Conservation (phyloP, 2,113 vertebrate genomes). For the Crocuta crocuta region DNA sequence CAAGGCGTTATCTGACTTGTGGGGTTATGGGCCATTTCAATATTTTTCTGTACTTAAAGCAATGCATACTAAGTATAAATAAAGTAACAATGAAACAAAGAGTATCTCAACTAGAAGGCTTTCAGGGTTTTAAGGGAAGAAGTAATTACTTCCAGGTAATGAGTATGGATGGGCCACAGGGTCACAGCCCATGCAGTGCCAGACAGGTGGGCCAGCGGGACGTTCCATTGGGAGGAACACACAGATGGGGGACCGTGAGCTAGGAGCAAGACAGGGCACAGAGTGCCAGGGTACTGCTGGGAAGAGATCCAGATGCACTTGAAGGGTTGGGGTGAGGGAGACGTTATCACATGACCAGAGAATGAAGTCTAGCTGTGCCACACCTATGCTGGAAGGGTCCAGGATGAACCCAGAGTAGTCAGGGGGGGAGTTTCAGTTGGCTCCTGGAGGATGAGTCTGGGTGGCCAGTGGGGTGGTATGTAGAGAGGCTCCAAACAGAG, state of each 20-base stretch:
- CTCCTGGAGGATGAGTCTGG: background rate
- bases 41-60: background rate
- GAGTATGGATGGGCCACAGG: background rate
- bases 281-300: rapidly evolving
- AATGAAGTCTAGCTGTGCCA: too few relatives aligned
- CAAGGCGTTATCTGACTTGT: background rate
- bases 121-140: background rate
- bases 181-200: background rate
- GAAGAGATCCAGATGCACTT: background rate
- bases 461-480: background rate
- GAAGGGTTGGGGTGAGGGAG: background rate
- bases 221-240: rapidly evolving
- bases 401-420: too few relatives aligned
- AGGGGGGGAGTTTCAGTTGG: background rate
- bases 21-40: background rate
- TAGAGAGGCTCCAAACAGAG: background rate
- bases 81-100: background rate
- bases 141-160: background rate
- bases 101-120: background rate
- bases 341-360: rapidly evolving
- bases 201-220: rapidly evolving
- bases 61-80: background rate
- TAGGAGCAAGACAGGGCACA: too few relatives aligned
- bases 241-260: rapidly evolving
- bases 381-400: background rate